These are phyloP conservation scores for Gobiocypris rarus DNA, from an alignment of 2,113 vertebrate genomes.

Conservation along the genomic window DNA sequence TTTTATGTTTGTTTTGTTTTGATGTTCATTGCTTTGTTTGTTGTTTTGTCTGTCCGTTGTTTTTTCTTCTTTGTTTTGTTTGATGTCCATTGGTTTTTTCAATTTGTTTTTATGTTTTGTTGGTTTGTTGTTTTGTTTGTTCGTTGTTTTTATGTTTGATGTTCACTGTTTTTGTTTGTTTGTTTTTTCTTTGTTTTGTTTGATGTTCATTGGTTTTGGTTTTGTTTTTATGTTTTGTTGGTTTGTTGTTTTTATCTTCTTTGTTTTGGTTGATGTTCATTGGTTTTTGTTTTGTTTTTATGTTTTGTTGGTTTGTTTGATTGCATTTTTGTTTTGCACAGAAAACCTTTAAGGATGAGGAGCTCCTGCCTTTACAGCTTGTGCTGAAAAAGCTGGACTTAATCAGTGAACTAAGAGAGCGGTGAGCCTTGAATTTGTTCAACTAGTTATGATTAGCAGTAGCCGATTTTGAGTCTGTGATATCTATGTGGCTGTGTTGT, in stretches of 20 bases:
- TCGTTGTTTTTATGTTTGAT: not conserved
- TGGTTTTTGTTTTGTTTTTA: not conserved
- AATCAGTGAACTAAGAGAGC: slow-evolving; percentile 92
- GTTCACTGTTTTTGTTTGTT: not conserved
- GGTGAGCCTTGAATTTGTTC: slow-evolving; percentile 62
- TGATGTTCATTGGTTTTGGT: too few species aligned
- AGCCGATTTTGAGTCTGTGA: not conserved
- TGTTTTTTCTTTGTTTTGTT: not conserved
- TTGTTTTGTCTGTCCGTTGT: too few species aligned
- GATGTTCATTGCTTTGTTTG: too few species aligned
- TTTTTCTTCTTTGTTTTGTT: too few species aligned
- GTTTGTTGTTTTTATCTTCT: not conserved
- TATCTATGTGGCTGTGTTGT: not conserved
- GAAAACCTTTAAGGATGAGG: slow-evolving; percentile 99
- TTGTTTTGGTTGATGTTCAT: not conserved
- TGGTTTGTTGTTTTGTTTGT: not conserved
- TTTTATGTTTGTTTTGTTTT: not conserved
- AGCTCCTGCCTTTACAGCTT: slow-evolving; percentile 89
- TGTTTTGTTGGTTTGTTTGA: not conserved
- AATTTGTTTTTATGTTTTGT: not conserved
- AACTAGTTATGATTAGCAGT: not conserved
- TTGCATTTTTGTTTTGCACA: slow-evolving; percentile 57
- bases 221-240: too few species aligned
- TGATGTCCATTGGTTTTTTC: too few species aligned
- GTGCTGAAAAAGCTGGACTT: slow-evolving; percentile 95